phyloP scores from a whole-genome alignment of 2,113 vertebrate genomes.

The Phyllostomus discolor region DNA sequence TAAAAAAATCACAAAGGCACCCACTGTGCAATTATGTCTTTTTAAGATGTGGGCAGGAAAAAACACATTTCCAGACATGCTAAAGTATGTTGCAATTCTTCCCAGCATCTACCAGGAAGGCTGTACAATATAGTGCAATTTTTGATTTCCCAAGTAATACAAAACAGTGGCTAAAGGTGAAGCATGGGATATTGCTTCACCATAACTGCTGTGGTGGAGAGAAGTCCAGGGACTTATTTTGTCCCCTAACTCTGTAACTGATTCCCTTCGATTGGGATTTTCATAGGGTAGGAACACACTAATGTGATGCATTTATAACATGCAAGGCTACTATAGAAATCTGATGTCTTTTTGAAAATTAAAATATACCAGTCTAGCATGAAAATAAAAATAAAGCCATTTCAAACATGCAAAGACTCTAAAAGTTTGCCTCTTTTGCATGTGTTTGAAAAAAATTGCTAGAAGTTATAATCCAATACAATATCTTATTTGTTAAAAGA shows the following conservation, averaged over 20 bases:
- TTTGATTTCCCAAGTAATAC: constrained; percentile 49
- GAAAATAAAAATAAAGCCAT: neutral
- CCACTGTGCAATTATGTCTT: neutral
- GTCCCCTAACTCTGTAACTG: neutral
- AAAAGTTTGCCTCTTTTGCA: neutral
- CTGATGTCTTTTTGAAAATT: neutral
- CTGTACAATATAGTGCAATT: constrained; percentile 45
- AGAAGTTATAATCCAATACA: neutral
- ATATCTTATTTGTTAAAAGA: neutral
- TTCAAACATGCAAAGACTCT: neutral
- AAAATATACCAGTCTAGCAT: neutral
- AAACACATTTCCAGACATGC: constrained; percentile 65
- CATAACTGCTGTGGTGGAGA: neutral
- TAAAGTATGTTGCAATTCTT: constrained; percentile 48
- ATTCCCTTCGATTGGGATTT: neutral
- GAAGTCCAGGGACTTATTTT: neutral
- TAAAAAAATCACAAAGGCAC: constrained; percentile 30
- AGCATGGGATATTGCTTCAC: constrained; percentile 42
- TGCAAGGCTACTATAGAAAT: neutral
- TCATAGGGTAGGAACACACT: neutral
- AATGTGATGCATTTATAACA: neutral
- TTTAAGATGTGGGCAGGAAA: constrained; percentile 57
- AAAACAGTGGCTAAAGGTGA: constrained; percentile 27
- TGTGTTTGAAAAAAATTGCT: neutral
- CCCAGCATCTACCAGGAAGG: constrained; percentile 9